Evolutionary conservation across 2,113 vertebrate species (phyloP).

Genomic region (Dendrocopos noguchii): DNA sequence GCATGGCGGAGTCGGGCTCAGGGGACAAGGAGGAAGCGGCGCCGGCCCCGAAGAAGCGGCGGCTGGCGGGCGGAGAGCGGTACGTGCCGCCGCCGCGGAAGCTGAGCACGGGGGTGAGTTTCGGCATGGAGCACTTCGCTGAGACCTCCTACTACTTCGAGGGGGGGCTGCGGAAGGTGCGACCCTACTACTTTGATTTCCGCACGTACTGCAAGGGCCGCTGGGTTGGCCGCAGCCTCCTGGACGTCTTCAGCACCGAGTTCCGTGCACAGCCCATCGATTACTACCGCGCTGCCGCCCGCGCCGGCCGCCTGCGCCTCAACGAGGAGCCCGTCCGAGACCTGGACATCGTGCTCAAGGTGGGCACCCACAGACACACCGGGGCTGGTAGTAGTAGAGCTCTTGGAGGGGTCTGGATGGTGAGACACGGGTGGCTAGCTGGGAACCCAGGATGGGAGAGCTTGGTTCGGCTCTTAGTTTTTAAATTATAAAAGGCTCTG

Average conservation of each 20-base stretch:
- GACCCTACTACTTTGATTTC: slow-evolving; percentile 93
- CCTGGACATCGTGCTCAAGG: slow-evolving; percentile 90
- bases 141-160: slow-evolving; percentile 95
- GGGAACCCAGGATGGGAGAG: not conserved
- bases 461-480: not conserved
- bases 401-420: not conserved
- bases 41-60: not conserved
- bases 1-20: not conserved
- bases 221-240: slow-evolving; percentile 91
- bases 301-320: slow-evolving; percentile 88
- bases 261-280: slow-evolving; percentile 88
- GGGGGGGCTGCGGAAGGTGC: slow-evolving; percentile 91
- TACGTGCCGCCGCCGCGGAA: slow-evolving; percentile 91
- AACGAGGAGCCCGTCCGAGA: slow-evolving; percentile 86
- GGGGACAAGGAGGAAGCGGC: not conserved
- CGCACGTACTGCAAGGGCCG: slow-evolving; percentile 95
- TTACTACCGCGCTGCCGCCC: slow-evolving; percentile 85
- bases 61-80: slow-evolving; percentile 75
- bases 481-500: not conserved
- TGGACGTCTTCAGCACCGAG: slow-evolving; percentile 89
- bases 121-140: slow-evolving; percentile 86
- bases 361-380: slow-evolving; percentile 23
- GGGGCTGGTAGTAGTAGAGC: not conserved
- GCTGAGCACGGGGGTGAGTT: slow-evolving; percentile 86
- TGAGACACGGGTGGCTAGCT: too few species aligned